Conservation (phyloP, 1,140 invertebrate species). For the Globodera rostochiensis region DNA sequence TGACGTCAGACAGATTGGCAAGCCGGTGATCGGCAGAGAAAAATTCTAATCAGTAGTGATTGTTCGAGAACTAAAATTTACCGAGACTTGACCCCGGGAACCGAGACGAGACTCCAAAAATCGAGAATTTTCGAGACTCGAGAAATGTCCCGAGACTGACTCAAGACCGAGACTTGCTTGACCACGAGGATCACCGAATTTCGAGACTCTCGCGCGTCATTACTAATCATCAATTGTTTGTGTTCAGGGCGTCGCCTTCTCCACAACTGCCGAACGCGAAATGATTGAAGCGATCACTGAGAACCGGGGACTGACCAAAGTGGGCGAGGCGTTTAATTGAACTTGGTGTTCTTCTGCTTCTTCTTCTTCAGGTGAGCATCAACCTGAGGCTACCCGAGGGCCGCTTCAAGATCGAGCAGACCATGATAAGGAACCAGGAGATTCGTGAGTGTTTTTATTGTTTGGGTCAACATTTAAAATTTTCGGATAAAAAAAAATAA, state of each 20-base stretch:
- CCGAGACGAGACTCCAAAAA: not conserved
- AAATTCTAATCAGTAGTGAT: no score
- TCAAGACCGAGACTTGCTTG: no score
- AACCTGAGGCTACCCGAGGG: slow-evolving; percentile 63
- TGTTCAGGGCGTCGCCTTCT: slow-evolving; percentile 60
- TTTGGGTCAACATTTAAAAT: no score
- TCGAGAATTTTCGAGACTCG: not conserved
- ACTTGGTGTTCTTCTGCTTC: not conserved
- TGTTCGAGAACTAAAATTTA: no score
- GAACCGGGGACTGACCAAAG: slow-evolving; percentile 59
- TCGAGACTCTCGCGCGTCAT: not conserved
- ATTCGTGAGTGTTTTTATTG: slow-evolving; percentile 52
- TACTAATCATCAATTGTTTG: not conserved
- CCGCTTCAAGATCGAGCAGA: slow-evolving; percentile 62
- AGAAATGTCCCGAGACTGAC: no score
- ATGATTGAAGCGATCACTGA: slow-evolving; percentile 61
- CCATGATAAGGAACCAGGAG: slow-evolving; percentile 63
- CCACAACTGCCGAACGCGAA: slow-evolving; percentile 58
- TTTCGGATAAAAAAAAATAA: not conserved
- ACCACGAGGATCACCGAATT: no score
- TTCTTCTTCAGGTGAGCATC: slow-evolving; percentile 48
- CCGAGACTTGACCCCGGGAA: not conserved
- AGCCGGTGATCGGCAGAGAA: not conserved
- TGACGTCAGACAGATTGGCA: slow-evolving; percentile 10
- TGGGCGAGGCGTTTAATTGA: not conserved